Base-by-base conservation (phyloP, 2,888 invertebrate genomes). In the Entomobrya proxima region DNA sequence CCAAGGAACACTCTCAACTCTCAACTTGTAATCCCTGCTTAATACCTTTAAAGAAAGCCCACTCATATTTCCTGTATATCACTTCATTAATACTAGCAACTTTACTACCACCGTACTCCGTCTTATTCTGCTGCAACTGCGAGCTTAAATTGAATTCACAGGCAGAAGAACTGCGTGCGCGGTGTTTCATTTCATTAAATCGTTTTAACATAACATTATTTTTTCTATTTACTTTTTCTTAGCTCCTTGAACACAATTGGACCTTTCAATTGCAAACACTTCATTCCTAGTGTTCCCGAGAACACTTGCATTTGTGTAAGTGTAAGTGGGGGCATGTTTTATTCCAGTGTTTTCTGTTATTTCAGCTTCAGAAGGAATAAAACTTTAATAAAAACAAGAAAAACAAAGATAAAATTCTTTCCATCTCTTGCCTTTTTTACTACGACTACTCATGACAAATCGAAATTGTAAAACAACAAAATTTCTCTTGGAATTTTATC, bases 51-150 rank as follows among this genome's bases (percentile, higher is more conserved):
- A 47, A 72, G 72, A 27, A 72, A 72, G 47, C 47, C 72, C 18
- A 47, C 72, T 72, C 72, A 37, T 64, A 64, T 64, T 64, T 64
- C 37, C 64, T 64, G 13, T 64, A 15, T 64, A 64, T 64, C 64
- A 64, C 64, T 64, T 64, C 64, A 64, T 64, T 64, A 64, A 64
- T 64, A 64, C 11, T 3, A 6, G 37, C 18, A 7, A n/a, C n/a
- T n/a, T n/a, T n/a, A n/a, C n/a, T n/a, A n/a, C n/a, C 7, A 11
- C 52, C 18, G 21, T 24, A 21, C 5, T 24, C 6, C 18, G 7
- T 52, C 21, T 24, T 64, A 37, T 9, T 4, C 35, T 7, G 0
- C 5, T 15, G 27, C 37, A 1, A n/a, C 18, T 64, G 37, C 11
- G 64, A 21, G 21, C 18, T 35, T 64, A 37, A 64, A 64, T 64